Evolutionary conservation across 2,888 invertebrate species (phyloP).

Genomic region (Tortricodes alternella): DNA sequence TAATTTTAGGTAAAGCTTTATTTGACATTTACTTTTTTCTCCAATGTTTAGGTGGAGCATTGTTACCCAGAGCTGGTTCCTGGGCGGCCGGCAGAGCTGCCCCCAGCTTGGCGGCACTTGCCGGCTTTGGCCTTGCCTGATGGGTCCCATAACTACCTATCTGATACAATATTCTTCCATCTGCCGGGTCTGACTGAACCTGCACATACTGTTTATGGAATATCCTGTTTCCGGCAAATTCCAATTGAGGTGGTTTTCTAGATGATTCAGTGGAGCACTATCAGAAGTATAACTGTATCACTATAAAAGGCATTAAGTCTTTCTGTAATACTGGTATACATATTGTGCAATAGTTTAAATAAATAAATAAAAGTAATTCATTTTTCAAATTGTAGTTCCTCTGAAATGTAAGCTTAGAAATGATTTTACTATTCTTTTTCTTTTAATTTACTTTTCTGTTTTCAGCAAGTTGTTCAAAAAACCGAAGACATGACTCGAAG

Average conservation of each 20-base stretch:
- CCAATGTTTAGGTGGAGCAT: slow-evolving; percentile 89
- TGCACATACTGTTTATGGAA: slow-evolving; percentile 94
- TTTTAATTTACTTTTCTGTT: too few species aligned
- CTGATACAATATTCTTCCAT: slow-evolving; percentile 98
- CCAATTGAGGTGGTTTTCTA: slow-evolving; percentile 89
- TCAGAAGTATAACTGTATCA: too few species aligned
- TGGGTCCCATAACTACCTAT: slow-evolving; percentile 97
- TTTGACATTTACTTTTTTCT: not conserved
- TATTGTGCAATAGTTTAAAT: too few species aligned
- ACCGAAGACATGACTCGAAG: slow-evolving; percentile 98
- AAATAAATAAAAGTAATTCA: too few species aligned
- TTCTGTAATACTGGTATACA: too few species aligned
- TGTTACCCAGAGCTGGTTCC: slow-evolving; percentile 94
- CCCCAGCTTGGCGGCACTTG: slow-evolving; percentile 96
- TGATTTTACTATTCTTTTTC: too few species aligned
- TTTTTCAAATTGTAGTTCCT: too few species aligned
- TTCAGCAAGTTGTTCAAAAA: slow-evolving; percentile 93
- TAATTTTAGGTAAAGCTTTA: too few species aligned
- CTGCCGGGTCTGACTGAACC: slow-evolving; percentile 94
- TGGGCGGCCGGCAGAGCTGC: slow-evolving; percentile 91
- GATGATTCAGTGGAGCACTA: too few species aligned
- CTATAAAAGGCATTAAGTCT: too few species aligned
- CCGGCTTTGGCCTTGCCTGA: slow-evolving; percentile 98
- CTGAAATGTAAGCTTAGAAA: too few species aligned
- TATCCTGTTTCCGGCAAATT: slow-evolving; percentile 99